Percentiles rank a stretch among this genome's conserved stretches.
Evolutionary conservation across 2,888 invertebrate genomes (phyloP).

Genomic region (Eupithecia pulchellata): DNA sequence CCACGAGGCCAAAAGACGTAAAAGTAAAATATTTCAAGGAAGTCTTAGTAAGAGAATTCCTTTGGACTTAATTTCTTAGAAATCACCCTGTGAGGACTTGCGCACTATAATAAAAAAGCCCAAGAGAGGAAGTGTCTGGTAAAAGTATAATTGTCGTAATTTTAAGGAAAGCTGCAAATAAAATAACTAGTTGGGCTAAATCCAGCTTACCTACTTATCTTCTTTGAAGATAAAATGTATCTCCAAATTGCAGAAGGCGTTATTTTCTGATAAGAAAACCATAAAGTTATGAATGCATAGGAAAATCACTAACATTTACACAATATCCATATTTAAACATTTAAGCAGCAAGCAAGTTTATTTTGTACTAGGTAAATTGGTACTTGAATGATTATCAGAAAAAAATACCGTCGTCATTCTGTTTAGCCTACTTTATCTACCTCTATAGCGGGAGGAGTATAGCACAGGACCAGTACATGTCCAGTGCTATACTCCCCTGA

Average conservation of each 20-base stretch:
- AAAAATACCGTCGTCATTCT: background rate
- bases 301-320: background rate
- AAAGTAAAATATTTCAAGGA: too few species aligned
- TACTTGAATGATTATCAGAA: background rate
- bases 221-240: conserved; percentile 14
- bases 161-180: conserved; percentile 11
- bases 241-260: conserved; percentile 4
- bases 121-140: conserved; percentile 4
- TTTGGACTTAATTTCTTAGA: too few species aligned
- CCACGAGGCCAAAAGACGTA: too few species aligned
- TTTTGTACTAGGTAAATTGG: background rate
- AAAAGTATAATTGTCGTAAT: background rate
- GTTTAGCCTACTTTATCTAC: background rate
- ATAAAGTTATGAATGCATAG: background rate
- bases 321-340: background rate
- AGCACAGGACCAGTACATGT: too few species aligned
- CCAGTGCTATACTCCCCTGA: background rate
- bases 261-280: background rate
- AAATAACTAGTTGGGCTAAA: conserved; percentile 19
- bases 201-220: conserved; percentile 12
- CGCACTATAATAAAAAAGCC: too few species aligned
- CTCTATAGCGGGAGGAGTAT: too few species aligned
- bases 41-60: too few species aligned
- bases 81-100: too few species aligned
- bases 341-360: background rate